phyloP scores from a whole-genome alignment of 2,888 invertebrate genomes.

The Eretmocerus hayati region DNA sequence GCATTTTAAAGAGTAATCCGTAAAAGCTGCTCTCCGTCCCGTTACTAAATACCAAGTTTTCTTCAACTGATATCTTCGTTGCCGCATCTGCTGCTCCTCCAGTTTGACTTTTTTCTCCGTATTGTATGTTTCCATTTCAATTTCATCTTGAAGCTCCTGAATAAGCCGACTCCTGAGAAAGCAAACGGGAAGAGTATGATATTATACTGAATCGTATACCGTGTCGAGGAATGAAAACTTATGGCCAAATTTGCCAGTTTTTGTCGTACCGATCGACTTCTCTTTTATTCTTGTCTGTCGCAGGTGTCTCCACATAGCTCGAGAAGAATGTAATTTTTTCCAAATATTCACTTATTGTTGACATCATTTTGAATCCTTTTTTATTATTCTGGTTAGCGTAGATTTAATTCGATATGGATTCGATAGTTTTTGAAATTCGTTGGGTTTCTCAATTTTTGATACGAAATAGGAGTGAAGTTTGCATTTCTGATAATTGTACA shows the following conservation, averaged over 20 bases:
- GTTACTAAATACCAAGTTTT: constrained; percentile 28
- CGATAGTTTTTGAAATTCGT: no score
- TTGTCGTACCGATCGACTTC: constrained; percentile 33
- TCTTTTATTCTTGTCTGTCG: constrained; percentile 24
- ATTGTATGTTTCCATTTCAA: constrained; percentile 32
- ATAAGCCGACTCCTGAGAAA: constrained; percentile 23
- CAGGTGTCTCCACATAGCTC: constrained; percentile 30
- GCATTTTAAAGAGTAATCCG: constrained; percentile 25
- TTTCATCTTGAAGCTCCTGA: constrained; percentile 36
- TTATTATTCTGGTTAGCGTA: no score
- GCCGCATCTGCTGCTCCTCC: constrained; percentile 30
- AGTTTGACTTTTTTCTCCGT: constrained; percentile 22
- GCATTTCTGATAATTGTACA: no score
- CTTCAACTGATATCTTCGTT: constrained; percentile 34
- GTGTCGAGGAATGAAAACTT: no score
- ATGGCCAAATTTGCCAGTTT: no score
- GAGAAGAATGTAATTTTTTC: constrained; percentile 32
- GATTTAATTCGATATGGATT: no score
- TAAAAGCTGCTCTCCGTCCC: constrained; percentile 27
- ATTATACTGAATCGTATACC: no score
- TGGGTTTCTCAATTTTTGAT: no score
- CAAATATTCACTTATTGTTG: constrained; percentile 28
- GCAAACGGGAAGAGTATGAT: background rate
- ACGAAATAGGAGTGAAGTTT: no score
- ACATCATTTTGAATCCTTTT: constrained; percentile 18